Evolutionary conservation across 2,113 vertebrate genomes (phyloP).

Genomic region (Beaufortia kweichowensis): DNA sequence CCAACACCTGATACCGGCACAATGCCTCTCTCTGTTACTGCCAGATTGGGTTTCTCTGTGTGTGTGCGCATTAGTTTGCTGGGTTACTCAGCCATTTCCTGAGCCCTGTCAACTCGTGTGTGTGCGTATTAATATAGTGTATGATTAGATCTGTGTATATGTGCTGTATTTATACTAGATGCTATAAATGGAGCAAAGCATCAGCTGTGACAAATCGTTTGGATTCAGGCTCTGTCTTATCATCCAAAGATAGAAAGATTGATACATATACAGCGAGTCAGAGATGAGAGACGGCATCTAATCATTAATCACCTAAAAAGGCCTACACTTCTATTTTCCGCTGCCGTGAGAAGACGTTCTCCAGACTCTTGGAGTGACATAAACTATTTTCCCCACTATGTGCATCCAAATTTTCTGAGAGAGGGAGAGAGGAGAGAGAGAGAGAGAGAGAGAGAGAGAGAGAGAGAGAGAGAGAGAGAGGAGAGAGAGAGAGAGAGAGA

Average conservation of each 20-base stretch:
- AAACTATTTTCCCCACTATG: conserved; percentile 56
- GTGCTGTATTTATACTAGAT: neutral
- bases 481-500: too few relatives aligned
- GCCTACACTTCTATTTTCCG: conserved; percentile 55
- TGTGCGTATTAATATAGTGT: conserved; percentile 13
- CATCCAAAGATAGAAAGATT: neutral
- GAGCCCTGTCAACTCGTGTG: neutral
- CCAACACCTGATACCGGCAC: conserved; percentile 49
- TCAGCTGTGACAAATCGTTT: neutral
- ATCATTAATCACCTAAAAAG: conserved; percentile 55
- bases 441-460: too few relatives aligned
- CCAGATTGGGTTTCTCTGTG: conserved; percentile 31
- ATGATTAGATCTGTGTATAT: conserved; percentile 2
- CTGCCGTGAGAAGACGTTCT: conserved; percentile 41
- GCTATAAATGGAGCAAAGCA: too few relatives aligned
- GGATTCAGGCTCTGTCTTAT: conserved; percentile 1
- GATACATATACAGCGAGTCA: conserved; percentile 16
- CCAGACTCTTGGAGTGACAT: conserved; percentile 54
- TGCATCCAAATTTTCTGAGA: conserved; percentile 50
- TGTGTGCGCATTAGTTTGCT: conserved; percentile 13
- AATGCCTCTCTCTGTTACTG: conserved; percentile 45
- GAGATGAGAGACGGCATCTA: neutral
- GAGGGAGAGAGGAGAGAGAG: too few relatives aligned
- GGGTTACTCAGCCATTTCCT: conserved; percentile 23
- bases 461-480: too few relatives aligned